These are phyloP conservation scores for Polia nebulosa DNA, from an alignment of 2,888 invertebrate genomes.

Conservation along the genomic window DNA sequence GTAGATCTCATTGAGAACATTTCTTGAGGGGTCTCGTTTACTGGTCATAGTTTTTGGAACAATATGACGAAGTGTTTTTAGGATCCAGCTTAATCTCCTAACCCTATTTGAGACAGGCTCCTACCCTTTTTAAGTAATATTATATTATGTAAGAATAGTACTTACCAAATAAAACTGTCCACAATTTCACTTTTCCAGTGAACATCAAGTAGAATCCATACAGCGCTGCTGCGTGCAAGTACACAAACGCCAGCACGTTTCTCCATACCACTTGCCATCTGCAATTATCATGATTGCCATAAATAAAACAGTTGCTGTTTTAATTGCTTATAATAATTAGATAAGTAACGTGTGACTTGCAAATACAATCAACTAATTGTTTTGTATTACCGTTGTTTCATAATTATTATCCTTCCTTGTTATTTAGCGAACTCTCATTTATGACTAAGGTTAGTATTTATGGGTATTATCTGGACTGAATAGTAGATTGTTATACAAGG, in stretches of 20 bases:
- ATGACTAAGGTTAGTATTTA: background rate
- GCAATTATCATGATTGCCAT: conserved; percentile 69
- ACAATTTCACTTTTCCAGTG: conserved; percentile 83
- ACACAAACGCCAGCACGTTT: conserved; percentile 94
- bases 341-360: conserved; percentile 40
- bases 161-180: conserved; percentile 91
- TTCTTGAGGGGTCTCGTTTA: too few species aligned
- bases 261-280: conserved; percentile 95
- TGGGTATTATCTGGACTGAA: background rate
- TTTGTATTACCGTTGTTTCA: background rate
- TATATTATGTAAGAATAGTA: too few species aligned
- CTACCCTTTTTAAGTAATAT: too few species aligned
- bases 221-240: conserved; percentile 92
- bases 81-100: too few species aligned
- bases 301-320: conserved; percentile 32
- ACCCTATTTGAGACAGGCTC: too few species aligned
- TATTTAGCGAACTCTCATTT: conserved; percentile 9
- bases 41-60: too few species aligned
- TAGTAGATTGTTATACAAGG: too few species aligned
- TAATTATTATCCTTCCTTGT: background rate
- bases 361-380: conserved; percentile 30
- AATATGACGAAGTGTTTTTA: too few species aligned
- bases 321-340: conserved; percentile 45
- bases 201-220: conserved; percentile 92
- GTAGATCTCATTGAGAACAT: too few species aligned